phyloP scores from a whole-genome alignment of 2,888 invertebrate genomes.

The Rotaria sp. region DNA sequence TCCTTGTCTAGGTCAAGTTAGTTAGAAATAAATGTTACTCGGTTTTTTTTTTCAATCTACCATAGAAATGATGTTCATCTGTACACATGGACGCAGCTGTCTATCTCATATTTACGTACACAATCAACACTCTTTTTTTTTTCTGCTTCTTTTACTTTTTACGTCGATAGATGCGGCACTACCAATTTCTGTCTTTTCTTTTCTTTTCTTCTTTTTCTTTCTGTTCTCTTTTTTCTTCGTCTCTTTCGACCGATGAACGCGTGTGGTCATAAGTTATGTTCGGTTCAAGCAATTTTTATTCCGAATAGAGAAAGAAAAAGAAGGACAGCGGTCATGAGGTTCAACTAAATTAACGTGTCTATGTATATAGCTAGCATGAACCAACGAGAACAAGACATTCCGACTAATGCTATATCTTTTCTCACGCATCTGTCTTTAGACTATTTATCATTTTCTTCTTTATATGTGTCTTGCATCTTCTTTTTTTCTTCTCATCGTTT shows the following conservation, averaged over 20 bases:
- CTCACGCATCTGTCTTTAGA: not conserved
- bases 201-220: not conserved
- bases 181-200: not conserved
- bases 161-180: slow-evolving; percentile 12
- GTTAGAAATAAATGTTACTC: not conserved
- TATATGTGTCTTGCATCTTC: not conserved
- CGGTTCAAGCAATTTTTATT: not conserved
- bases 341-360: not conserved
- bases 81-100: not conserved
- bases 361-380: not conserved
- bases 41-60: not conserved
- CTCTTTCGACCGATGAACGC: not conserved
- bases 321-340: slow-evolving; percentile 20
- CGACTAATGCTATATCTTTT: slow-evolving; percentile 8
- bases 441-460: not conserved
- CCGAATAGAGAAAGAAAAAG: not conserved
- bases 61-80: not conserved
- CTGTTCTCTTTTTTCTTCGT: not conserved
- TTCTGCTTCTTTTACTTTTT: not conserved
- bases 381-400: slow-evolving; percentile 4
- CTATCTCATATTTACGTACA: not conserved
- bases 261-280: not conserved
- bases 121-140: not conserved
- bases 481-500: not conserved
- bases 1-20: not conserved